Base-by-base conservation (phyloP, 1,140 invertebrate species). In the Listronotus bonariensis region DNA sequence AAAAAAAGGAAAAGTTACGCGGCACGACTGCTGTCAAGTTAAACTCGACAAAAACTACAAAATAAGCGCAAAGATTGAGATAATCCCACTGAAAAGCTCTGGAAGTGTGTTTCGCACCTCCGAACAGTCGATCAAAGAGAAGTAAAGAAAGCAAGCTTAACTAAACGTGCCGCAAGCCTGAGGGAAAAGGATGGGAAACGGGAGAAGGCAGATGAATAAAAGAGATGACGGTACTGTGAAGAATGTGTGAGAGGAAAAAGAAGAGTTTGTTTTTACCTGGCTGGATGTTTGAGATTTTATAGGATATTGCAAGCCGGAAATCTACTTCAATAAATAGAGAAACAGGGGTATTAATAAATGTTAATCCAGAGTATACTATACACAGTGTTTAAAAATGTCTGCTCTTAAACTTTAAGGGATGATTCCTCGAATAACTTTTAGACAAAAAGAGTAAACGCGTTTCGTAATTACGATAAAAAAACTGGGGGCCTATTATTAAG, bases 31-130 rank as follows among this genome's bases (percentile, higher is more conserved):
- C 56, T 48, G 56, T 59, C 56, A 59, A 59, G n/a, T 59, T 41
- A 12, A 36, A 9, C 20, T 56, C 17, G 34, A 59, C 32, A 59
- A 46, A 46, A 59, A 59, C 42, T 59, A 59, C 36, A 43, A 59
- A 43, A 17, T 59, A 48, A 59, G 46, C 42, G 42, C 31, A 59
- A 59, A 59, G 56, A 59, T 59, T 43, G 56, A 59, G 56, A 59
- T 59, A 59, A 59, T 59, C 56, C 56, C 18, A 20, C 46, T 59
- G 43, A 59, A 59, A 59, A 59, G 56, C 56, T 36, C 45, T 59
- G 56, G 46, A 59, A 59, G 56, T 59, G 45, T 43, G 56, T 26
- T 59, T 59, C 45, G 56, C 56, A 59, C 56, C 56, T 59, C 54
- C 43, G 56, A 59, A 59, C 45, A 40, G 31, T 17, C 56, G 56